phyloP scores from a whole-genome alignment of 1,140 invertebrate species.

The Meteorus sp. region DNA sequence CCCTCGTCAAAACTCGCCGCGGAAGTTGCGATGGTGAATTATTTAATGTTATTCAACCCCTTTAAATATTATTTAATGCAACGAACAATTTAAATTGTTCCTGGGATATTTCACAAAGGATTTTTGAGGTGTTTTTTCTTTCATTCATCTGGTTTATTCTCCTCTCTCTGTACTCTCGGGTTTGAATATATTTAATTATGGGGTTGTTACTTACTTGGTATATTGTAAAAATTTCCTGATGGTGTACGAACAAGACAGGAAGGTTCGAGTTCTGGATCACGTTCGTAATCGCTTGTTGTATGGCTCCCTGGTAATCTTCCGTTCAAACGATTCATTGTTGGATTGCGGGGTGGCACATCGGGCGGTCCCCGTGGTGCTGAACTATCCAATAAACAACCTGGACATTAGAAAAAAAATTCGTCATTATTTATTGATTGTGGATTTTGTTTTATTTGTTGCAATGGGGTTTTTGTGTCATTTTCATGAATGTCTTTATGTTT shows the following conservation, averaged over 20 bases:
- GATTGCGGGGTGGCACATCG: constrained; percentile 86
- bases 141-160: no score
- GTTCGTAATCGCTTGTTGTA: constrained; percentile 65
- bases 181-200: no score
- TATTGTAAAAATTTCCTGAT: constrained; percentile 86
- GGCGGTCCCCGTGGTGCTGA: constrained; percentile 74
- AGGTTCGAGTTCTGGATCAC: constrained; percentile 83
- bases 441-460: constrained; percentile 2
- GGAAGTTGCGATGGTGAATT: neutral
- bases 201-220: constrained; percentile 79
- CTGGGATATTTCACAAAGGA: neutral
- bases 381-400: constrained; percentile 85
- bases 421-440: neutral
- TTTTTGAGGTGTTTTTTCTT: neutral
- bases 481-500: no score
- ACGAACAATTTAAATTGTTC: no score
- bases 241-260: constrained; percentile 87
- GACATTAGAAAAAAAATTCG: neutral
- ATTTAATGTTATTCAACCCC: neutral
- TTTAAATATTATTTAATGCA: no score
- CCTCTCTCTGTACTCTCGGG: no score
- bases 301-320: constrained; percentile 76
- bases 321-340: constrained; percentile 85
- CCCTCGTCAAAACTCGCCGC: constrained; percentile 15
- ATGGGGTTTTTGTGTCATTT: no score